phyloP scores from a whole-genome alignment of 2,113 vertebrate species.

The Corydoras sp. region DNA sequence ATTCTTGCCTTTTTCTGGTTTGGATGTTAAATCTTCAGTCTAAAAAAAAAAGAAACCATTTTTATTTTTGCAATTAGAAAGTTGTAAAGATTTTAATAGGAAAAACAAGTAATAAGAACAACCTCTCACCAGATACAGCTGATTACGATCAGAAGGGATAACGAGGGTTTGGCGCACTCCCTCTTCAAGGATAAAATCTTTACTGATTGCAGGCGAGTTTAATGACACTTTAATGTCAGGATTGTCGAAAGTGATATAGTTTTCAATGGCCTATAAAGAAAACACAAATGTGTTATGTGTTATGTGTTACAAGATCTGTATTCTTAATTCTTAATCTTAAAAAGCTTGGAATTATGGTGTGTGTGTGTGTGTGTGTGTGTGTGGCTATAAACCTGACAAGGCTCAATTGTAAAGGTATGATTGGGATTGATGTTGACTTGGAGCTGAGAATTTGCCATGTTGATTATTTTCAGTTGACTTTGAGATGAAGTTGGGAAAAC shows the following conservation, averaged over 20 bases:
- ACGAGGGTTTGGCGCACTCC: conserved; percentile 61
- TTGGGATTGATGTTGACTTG: conserved; percentile 39
- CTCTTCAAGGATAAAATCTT: accelerated
- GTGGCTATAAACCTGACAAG: conserved; percentile 48
- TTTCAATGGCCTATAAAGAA: conserved; percentile 59
- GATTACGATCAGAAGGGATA: not conserved
- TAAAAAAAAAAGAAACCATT: conserved; percentile 37
- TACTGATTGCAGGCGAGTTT: accelerated
- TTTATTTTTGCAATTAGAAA: not conserved
- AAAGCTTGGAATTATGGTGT: not conserved
- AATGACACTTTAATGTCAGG: conserved; percentile 30
- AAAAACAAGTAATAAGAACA: not conserved
- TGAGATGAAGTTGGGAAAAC: conserved; percentile 66
- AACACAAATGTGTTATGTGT: too few relatives aligned
- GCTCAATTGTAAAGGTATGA: conserved; percentile 12
- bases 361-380: not conserved
- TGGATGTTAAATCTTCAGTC: conserved; percentile 60
- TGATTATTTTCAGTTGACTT: conserved; percentile 80
- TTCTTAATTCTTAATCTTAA: too few relatives aligned
- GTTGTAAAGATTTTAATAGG: not conserved
- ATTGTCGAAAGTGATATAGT: conserved; percentile 53
- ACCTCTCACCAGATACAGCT: conserved; percentile 49
- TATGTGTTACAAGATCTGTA: not conserved
- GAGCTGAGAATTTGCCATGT: conserved; percentile 57
- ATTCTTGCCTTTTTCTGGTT: conserved; percentile 78